Conservation (phyloP, 2,113 vertebrate species). For the Lophochroa leadbeateri region DNA sequence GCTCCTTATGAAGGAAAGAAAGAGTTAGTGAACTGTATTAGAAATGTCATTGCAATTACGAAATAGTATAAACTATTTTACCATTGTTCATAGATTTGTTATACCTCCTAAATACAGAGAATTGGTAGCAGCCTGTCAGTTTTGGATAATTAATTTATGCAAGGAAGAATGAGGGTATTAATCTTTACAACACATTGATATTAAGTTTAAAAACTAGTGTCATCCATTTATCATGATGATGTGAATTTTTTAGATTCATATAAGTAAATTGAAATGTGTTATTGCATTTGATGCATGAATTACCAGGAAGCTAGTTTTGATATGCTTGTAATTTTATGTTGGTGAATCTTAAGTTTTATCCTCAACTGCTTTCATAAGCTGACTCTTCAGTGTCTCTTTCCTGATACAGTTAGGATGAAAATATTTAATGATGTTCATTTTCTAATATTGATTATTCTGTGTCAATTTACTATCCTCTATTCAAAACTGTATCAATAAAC, state of each 20-base stretch:
- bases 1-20: not conserved
- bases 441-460: not conserved
- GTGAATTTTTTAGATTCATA: not conserved
- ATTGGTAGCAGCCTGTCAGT: not conserved
- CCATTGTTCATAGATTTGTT: not conserved
- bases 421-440: not conserved
- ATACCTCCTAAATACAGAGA: not conserved
- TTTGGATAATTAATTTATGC: constrained; percentile 20
- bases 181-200: not conserved
- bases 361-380: not conserved
- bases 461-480: not conserved
- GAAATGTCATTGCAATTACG: not conserved
- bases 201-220: not conserved
- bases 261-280: not conserved
- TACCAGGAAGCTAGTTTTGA: not conserved
- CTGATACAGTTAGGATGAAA: not conserved
- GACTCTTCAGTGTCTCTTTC: not conserved
- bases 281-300: not conserved
- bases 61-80: not conserved
- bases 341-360: not conserved
- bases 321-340: not conserved
- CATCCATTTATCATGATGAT: not conserved
- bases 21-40: not conserved
- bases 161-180: not conserved
- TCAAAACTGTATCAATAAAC: not conserved